Conservation (phyloP, 2,797 vertebrate species). For the Ctenopoma multispine region DNA sequence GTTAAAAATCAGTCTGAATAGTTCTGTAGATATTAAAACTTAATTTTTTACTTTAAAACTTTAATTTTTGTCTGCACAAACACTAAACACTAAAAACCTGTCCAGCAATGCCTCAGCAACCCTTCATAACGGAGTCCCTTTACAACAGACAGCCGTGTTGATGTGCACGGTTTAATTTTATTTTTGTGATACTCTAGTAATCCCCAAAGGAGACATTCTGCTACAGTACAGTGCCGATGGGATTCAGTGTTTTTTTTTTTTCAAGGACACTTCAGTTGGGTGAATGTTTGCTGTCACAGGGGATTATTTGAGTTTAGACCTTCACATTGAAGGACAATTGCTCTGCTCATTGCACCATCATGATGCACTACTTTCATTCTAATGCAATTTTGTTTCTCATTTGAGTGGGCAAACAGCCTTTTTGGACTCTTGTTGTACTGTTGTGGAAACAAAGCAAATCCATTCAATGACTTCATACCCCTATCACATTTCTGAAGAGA, state of each 20-base stretch:
- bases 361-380: conserved; percentile 46
- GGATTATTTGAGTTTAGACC: conserved; percentile 66
- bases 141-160: conserved; percentile 17
- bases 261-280: conserved; percentile 56
- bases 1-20: neutral
- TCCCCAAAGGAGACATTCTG: conserved; percentile 50
- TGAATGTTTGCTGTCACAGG: conserved; percentile 58
- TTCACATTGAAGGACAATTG: conserved; percentile 54
- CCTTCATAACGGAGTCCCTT: conserved; percentile 15
- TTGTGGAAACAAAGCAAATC: too few species aligned
- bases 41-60: neutral
- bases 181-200: conserved; percentile 47
- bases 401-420: conserved; percentile 17
- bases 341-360: conserved; percentile 38
- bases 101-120: neutral
- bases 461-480: conserved; percentile 19
- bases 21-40: neutral
- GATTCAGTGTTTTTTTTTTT: conserved; percentile 43
- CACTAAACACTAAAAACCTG: too few species aligned
- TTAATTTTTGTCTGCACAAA: neutral
- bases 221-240: conserved; percentile 33
- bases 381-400: conserved; percentile 44
- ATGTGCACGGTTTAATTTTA: conserved; percentile 49
- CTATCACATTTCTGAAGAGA: neutral
- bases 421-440: too few species aligned